These are phyloP conservation scores for Drosophila nikananu DNA, from an alignment of 1,140 invertebrate species.

Conservation along the genomic window DNA sequence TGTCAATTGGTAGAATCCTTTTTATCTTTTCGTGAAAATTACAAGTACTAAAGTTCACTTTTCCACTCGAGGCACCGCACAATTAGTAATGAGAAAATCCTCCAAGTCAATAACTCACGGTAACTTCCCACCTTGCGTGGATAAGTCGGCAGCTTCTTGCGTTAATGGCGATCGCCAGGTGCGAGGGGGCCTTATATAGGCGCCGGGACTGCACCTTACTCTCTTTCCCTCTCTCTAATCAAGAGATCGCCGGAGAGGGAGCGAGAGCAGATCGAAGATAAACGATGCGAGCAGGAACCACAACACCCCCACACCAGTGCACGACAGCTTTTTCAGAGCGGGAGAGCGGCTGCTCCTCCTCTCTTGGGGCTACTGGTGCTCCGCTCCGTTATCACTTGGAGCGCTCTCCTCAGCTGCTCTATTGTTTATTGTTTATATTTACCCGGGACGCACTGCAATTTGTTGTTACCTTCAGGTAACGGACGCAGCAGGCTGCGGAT, in stretches of 20 bases:
- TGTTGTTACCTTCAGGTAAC: constrained; percentile 19
- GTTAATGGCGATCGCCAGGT: constrained; percentile 12
- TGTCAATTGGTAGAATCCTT: neutral
- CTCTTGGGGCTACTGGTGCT: constrained; percentile 2
- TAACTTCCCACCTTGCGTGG: constrained; percentile 19
- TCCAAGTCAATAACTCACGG: constrained; percentile 9
- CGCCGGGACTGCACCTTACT: neutral
- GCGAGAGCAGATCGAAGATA: constrained; percentile 15
- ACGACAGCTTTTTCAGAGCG: neutral
- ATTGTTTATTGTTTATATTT: constrained; percentile 29
- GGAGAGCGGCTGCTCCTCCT: neutral
- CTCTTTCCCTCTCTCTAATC: constrained; percentile 2
- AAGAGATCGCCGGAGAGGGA: constrained; percentile 21
- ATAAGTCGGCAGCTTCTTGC: constrained; percentile 28
- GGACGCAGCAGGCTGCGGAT: constrained; percentile 16
- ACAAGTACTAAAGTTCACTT: neutral
- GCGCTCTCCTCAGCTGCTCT: neutral
- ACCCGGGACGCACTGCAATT: neutral
- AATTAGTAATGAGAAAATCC: constrained; percentile 26
- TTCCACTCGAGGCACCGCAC: constrained; percentile 4
- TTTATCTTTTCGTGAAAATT: neutral
- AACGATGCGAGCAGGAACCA: constrained; percentile 13
- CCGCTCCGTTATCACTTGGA: constrained; percentile 9
- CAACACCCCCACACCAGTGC: neutral
- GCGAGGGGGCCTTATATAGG: constrained; percentile 21